Evolutionary conservation across 2,888 invertebrate species (phyloP), one percentile per base, ranked within the genome.

Genomic region (Apotomis betuletana): DNA sequence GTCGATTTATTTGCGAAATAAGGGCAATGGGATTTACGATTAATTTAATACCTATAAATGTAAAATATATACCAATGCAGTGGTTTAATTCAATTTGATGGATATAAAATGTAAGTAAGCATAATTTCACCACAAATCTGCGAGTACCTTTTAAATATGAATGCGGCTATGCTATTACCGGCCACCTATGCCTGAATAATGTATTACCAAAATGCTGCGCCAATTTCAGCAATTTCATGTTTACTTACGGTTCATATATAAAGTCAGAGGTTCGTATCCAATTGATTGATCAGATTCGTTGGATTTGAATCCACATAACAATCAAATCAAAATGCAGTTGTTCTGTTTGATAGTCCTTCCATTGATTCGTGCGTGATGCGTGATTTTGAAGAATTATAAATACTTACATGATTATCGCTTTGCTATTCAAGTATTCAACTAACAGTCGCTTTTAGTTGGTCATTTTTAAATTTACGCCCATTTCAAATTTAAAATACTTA

Each of bases 161-260:
- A 52, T 54, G 44, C 15, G n/a, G 36, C 52, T 61, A 54, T 57
- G 5, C 54, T 10, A 61, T 27, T 3, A 58, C 36, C 67, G 49
- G 12, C 13, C 27, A 57, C 15, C 49, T 61, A 51, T n/a, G 58
- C 57, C 46, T 71, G 71, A 67, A 72, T 72, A 58, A 58, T 67
- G 59, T n/a, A 59, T 15, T 10, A 12, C 13, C 36, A 65, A 58
- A 63, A 57, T 12, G 64, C 9, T 46, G 27, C 36, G 57, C 58
- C 64, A 70, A 46, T 46, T 57, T 63, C 44, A n/a, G 58, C 64
- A 64, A 64, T 59, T 64, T 46, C 27, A 27, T 64, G 54, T 59
- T 71, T 44, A 27, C 27, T 27, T 27, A 27, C 27, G 27, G 27
- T 51, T 49, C 38, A 6, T 60, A 67, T 57, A 71, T 41, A 60